A percentile compares a stretch with the other conserved stretches of the same genome.
phyloP scores from a whole-genome alignment of 2,113 vertebrate species.

The Rattus norvegicus region DNA sequence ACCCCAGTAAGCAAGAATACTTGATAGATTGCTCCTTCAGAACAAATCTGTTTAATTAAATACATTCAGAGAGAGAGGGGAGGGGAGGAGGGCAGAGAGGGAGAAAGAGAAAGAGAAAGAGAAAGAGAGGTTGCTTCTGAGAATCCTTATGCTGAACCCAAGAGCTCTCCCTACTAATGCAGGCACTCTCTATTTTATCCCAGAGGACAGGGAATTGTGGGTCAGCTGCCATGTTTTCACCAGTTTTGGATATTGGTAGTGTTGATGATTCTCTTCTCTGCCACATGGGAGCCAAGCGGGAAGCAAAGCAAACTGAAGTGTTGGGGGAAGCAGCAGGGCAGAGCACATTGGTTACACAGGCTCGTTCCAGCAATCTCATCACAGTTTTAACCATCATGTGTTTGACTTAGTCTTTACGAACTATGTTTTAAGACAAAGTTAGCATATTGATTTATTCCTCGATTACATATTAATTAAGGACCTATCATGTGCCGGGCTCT shows the following conservation, averaged over 20 bases:
- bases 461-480: neutral
- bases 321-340: slow-evolving; percentile 1
- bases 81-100: neutral
- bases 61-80: neutral
- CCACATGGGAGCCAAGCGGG: neutral
- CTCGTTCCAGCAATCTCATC: neutral
- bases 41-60: slow-evolving; percentile 63
- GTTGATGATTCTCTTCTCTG: neutral
- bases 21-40: slow-evolving; percentile 60
- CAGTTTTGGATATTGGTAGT: neutral
- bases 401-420: slow-evolving; percentile 15
- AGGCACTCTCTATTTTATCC: neutral
- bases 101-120: neutral
- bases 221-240: neutral
- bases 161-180: neutral
- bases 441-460: neutral
- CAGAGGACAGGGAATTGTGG: neutral
- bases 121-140: neutral
- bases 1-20: neutral
- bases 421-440: slow-evolving; percentile 24
- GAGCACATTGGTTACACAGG: neutral
- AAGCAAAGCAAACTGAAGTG: slow-evolving; percentile 21
- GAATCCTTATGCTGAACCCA: slow-evolving; percentile 7
- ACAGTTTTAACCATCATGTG: neutral
- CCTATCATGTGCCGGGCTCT: neutral